phyloP scores from a whole-genome alignment of 2,797 vertebrate species.

The Picus viridis region DNA sequence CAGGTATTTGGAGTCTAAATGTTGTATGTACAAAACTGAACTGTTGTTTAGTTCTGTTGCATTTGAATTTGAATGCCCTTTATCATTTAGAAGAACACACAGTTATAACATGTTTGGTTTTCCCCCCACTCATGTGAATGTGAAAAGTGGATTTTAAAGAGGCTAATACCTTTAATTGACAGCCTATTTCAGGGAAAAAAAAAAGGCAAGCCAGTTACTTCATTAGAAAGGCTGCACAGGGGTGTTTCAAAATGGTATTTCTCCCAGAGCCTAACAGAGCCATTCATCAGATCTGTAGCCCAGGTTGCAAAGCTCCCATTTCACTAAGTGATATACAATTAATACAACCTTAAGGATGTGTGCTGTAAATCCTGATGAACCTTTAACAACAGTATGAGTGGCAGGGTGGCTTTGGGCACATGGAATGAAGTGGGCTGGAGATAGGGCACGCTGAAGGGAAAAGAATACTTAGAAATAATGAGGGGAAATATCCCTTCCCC shows the following conservation, averaged over 20 bases:
- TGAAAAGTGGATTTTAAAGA: not conserved
- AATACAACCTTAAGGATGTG: not conserved
- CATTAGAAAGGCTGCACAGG: not conserved
- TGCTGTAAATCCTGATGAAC: slow-evolving; percentile 33
- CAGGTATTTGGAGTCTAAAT: not conserved
- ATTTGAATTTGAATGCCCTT: not conserved
- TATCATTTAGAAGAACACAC: not conserved
- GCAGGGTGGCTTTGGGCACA: not conserved
- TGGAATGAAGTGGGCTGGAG: not conserved
- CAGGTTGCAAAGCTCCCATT: not conserved
- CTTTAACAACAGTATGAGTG: not conserved
- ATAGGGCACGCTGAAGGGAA: not conserved
- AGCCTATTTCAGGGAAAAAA: not conserved
- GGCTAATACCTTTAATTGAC: not conserved
- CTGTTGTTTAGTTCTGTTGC: not conserved
- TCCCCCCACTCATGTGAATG: not conserved
- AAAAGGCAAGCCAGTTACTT: not conserved
- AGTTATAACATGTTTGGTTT: not conserved
- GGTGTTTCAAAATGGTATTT: not conserved
- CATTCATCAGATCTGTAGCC: not conserved
- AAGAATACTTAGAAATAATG: not conserved
- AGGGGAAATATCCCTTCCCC: not conserved
- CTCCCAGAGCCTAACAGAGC: not conserved
- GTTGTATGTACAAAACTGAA: not conserved
- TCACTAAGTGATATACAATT: not conserved